These are phyloP conservation scores for Patiria miniata DNA, from an alignment of 35 echinoderm and acorn worm genomes.

Conservation along the genomic window DNA sequence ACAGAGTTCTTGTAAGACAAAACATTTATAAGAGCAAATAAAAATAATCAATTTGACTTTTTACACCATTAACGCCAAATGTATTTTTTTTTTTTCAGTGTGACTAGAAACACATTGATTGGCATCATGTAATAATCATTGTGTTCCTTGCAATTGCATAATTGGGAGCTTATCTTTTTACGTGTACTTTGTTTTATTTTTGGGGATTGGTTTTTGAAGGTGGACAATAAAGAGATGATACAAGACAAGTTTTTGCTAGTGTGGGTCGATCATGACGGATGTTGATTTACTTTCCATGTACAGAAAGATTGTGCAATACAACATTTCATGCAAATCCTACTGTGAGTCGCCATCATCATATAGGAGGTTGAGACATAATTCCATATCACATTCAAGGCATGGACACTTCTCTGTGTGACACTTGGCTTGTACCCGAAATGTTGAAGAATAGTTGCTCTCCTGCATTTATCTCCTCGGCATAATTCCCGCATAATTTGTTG, in stretches of 20 bases:
- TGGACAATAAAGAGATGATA: not conserved
- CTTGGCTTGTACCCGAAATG: not conserved
- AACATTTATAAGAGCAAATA: too few relatives aligned
- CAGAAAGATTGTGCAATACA: not conserved
- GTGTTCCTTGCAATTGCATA: too few relatives aligned
- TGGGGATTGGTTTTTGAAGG: too few relatives aligned
- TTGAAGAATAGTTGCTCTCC: constrained; percentile 2
- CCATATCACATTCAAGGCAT: not conserved
- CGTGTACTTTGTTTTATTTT: too few relatives aligned
- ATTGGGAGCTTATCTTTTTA: too few relatives aligned
- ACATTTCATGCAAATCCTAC: not conserved
- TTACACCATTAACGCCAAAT: too few relatives aligned
- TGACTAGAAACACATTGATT: too few relatives aligned
- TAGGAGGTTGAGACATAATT: not conserved
- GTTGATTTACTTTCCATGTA: not conserved
- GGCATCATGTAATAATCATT: too few relatives aligned
- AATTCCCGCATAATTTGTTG: not conserved
- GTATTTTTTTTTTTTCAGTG: too few relatives aligned
- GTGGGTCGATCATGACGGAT: not conserved
- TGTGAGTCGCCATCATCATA: not conserved
- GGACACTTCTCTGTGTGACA: not conserved
- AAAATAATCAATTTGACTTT: too few relatives aligned
- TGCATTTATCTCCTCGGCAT: constrained; percentile 6
- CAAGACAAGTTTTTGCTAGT: not conserved
- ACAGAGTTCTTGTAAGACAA: too few relatives aligned